A percentile compares a stretch with the other conserved stretches of the same genome.
Evolutionary conservation across 2,113 vertebrate genomes (phyloP).

Genomic region (Mesembrinibis cayennensis): DNA sequence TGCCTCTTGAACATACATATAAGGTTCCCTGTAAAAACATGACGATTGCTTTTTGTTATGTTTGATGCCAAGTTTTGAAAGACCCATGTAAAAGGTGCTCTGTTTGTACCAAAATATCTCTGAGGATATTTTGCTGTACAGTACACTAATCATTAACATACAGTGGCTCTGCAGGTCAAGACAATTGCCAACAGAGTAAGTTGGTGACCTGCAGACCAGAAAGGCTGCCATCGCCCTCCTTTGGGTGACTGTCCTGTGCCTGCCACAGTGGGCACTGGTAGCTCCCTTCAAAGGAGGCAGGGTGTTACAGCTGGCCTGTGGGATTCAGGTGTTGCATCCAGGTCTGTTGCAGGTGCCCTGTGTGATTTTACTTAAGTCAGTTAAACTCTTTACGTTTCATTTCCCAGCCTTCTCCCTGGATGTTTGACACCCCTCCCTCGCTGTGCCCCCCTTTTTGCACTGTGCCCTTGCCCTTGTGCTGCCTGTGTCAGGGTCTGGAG

Average conservation of each 20-base stretch:
- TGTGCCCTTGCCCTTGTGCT: neutral
- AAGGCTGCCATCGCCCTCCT: neutral
- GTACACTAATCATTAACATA: neutral
- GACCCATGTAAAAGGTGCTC: rapidly evolving
- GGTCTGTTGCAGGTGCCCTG: neutral
- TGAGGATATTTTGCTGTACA: neutral
- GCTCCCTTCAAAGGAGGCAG: neutral
- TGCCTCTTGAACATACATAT: neutral
- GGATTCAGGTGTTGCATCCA: neutral
- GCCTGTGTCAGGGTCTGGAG: too few species aligned
- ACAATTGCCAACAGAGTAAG: neutral
- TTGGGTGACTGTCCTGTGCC: rapidly evolving
- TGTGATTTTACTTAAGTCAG: neutral
- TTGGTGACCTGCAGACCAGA: neutral
- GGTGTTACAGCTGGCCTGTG: neutral
- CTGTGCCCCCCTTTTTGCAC: rapidly evolving
- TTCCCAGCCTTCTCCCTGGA: neutral
- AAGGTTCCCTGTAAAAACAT: neutral
- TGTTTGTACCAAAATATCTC: neutral
- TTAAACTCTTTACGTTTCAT: neutral
- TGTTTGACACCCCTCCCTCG: neutral
- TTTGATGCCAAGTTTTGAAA: neutral
- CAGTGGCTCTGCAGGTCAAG: neutral
- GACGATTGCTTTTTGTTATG: rapidly evolving
- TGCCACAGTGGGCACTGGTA: neutral